Conservation (phyloP, 1,140 invertebrate species). For the Spodoptera litura region DNA sequence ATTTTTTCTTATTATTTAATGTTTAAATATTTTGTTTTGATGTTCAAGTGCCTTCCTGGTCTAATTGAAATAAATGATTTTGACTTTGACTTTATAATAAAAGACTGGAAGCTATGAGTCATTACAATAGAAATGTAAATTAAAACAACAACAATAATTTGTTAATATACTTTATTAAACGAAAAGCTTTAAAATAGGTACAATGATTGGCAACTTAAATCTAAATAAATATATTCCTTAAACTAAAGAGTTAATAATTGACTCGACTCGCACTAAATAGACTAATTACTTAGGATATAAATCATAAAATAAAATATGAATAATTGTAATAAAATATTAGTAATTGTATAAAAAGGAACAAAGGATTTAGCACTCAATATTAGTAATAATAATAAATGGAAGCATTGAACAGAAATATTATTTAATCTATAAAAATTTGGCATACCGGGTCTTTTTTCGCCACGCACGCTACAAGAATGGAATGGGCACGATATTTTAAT, state of each 20-base stretch:
- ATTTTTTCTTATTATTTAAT: no score
- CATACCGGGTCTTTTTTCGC: conserved; percentile 16
- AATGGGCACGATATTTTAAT: background rate
- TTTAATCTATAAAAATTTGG: conserved; percentile 29
- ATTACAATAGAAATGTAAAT: background rate
- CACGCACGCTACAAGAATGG: background rate
- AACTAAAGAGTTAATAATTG: conserved; percentile 31
- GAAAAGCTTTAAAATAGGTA: conserved; percentile 32
- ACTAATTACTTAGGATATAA: conserved; percentile 17
- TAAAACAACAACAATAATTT: background rate
- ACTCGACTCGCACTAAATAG: conserved; percentile 1
- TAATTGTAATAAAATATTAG: background rate
- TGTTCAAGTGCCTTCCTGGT: no score
- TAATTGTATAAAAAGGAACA: conserved; percentile 28
- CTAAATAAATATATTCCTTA: conserved; percentile 42
- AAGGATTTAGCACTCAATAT: background rate
- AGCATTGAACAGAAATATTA: conserved; percentile 12
- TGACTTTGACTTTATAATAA: no score
- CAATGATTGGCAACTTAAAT: conserved; percentile 38
- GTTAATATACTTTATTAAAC: conserved; percentile 43
- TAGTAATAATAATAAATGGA: conserved; percentile 9
- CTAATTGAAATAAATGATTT: no score
- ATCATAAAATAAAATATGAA: background rate
- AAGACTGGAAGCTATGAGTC: no score
- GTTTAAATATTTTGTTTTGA: no score